Evolutionary conservation across 2,797 vertebrate genomes (phyloP).

Genomic region (Decapterus maruadsi): DNA sequence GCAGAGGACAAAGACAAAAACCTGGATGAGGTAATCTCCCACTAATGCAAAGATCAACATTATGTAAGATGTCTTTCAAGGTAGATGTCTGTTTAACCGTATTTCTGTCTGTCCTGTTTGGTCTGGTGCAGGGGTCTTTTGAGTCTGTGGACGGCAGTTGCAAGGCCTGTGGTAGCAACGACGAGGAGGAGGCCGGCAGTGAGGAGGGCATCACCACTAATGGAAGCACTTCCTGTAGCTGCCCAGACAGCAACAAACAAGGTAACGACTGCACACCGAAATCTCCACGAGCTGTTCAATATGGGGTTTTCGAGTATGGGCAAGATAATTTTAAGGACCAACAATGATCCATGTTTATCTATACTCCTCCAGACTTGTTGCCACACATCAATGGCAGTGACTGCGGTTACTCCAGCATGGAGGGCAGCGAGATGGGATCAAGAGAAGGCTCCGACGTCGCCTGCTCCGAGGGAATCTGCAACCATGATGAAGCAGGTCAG

Average conservation of each 20-base stretch:
- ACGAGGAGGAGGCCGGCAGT: conserved; percentile 83
- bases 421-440: conserved; percentile 94
- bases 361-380: conserved; percentile 85
- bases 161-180: conserved; percentile 89
- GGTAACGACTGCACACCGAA: conserved; percentile 76
- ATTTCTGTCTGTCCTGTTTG: conserved; percentile 27
- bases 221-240: conserved; percentile 89
- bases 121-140: conserved; percentile 84
- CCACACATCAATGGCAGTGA: conserved; percentile 93
- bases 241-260: conserved; percentile 89
- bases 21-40: conserved; percentile 87
- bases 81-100: background rate
- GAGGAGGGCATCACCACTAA: conserved; percentile 88
- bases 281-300: background rate
- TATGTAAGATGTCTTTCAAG: background rate
- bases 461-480: conserved; percentile 97
- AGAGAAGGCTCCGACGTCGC: conserved; percentile 95
- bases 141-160: conserved; percentile 88
- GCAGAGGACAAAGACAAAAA: conserved; percentile 87
- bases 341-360: background rate
- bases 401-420: conserved; percentile 96
- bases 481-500: conserved; percentile 94
- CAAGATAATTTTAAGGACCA: background rate
- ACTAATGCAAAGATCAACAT: background rate
- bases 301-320: background rate